phyloP scores from a whole-genome alignment of 1,140 invertebrate species.

The Uloborus diversus region DNA sequence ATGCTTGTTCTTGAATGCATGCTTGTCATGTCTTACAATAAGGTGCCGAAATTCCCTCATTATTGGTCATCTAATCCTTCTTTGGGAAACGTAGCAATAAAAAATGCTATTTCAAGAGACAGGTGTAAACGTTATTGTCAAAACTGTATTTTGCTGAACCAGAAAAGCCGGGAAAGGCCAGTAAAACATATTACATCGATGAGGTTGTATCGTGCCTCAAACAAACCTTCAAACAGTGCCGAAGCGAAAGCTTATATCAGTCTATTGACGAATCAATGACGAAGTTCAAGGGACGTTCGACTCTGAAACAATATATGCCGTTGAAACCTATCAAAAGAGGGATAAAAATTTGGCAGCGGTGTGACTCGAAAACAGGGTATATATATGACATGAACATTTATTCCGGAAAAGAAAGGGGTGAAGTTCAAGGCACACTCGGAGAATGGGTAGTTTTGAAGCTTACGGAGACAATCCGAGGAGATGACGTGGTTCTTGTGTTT shows the following conservation, averaged over 20 bases:
- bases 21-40: conserved; percentile 51
- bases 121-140: conserved; percentile 57
- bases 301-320: conserved; percentile 55
- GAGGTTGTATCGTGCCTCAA: conserved; percentile 7
- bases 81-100: conserved; percentile 60
- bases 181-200: background rate
- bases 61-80: conserved; percentile 59
- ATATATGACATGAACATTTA: conserved; percentile 56
- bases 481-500: conserved; percentile 4
- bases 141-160: conserved; percentile 60
- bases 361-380: conserved; percentile 50
- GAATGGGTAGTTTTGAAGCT: conserved; percentile 42
- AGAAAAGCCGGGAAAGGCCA: background rate
- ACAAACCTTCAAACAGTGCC: background rate
- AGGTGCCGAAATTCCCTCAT: conserved; percentile 37
- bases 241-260: background rate
- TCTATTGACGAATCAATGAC: conserved; percentile 57
- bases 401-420: conserved; percentile 38
- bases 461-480: conserved; percentile 9
- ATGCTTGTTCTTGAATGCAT: conserved; percentile 28
- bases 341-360: conserved; percentile 54
- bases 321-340: conserved; percentile 59
- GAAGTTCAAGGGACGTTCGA: conserved; percentile 52
- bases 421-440: conserved; percentile 6
- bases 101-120: conserved; percentile 58